Evolutionary conservation across 1,140 invertebrate species (phyloP), one percentile per base, ranked within the genome.

Genomic region (Pogonognathellus flavescens): DNA sequence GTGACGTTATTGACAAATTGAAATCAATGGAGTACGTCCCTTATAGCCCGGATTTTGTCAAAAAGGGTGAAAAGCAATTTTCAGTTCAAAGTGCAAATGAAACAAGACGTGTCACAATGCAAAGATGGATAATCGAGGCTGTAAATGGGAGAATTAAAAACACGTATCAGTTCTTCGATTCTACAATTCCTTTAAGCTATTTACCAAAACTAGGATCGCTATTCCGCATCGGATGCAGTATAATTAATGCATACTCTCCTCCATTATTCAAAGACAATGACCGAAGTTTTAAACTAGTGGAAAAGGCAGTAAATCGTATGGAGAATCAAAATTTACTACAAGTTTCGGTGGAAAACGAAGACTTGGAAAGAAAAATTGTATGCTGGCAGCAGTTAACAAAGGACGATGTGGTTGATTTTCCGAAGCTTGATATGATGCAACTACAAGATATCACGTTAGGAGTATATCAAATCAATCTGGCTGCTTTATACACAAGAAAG

Each of bases 111-210:
- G 66, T 80, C 0, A 83, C 82, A 3, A 41, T 57, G 18, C 20
- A 16, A 0, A 18, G 85, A 4, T 86, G 62, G 62, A 25, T 72
- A 0, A 66, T 83, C 10, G 85, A 86, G 60, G 31, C 50, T 0
- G 53, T 66, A 0, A 86, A 84, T 80, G 81, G 70, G 0, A 52
- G 57, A n/a, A 25, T 86, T 0, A 86, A 86, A 25, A 53, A 59
- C 16, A 66, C 22, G 41, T 86, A 41, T 0, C 41, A 20, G 20
- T 84, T 86, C 3, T 80, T 86, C 5, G 31, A 41, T 18, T 7
- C 9, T 2, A 25, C 6, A 10, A 66, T 66, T 1, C 20, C 22
- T 14, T 10, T 66, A 11, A 22, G 20, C 6, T 66, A 66, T 13
- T 66, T 66, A 25, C 62, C 62, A 1, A 66, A 86, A 8, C 1